Conservation (phyloP, 1,140 invertebrate species). For the Bombus balteatus region DNA sequence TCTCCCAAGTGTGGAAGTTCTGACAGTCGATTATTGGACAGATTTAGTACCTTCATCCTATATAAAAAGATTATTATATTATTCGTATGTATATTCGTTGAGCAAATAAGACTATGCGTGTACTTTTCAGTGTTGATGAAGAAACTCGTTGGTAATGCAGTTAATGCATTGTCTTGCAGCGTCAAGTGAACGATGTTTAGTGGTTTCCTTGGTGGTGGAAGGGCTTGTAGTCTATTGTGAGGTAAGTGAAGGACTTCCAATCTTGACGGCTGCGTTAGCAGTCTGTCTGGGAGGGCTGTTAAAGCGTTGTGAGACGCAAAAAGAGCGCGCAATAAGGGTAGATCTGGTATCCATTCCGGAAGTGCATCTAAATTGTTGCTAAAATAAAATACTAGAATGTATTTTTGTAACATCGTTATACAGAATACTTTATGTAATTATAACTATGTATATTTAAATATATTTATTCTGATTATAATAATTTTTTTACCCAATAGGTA, state of each 20-base stretch:
- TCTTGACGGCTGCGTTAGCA: conserved; percentile 88
- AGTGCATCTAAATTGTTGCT: conserved; percentile 89
- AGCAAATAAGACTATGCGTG: conserved; percentile 18
- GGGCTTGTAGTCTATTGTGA: conserved; percentile 88
- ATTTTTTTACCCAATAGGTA: no score
- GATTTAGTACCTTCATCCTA: conserved; percentile 88
- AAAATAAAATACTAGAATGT: conserved; percentile 42
- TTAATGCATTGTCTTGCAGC: conserved; percentile 90
- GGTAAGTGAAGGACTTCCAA: conserved; percentile 88
- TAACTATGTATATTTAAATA: no score
- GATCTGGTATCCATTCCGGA: conserved; percentile 90
- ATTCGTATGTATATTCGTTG: no score
- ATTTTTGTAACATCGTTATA: not conserved
- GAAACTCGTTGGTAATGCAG: conserved; percentile 88
- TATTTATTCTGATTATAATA: no score
- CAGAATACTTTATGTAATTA: not conserved
- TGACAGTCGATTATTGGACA: conserved; percentile 90
- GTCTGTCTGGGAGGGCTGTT: conserved; percentile 87
- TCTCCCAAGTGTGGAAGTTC: conserved; percentile 86
- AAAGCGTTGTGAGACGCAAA: conserved; percentile 90
- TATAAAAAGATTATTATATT: not conserved
- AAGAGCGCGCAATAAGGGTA: conserved; percentile 87
- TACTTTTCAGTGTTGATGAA: conserved; percentile 87
- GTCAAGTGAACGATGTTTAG: conserved; percentile 88
- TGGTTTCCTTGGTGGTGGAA: conserved; percentile 87